These are phyloP conservation scores for Cotesia typhae DNA, from an alignment of 1,140 invertebrate species.

Conservation along the genomic window DNA sequence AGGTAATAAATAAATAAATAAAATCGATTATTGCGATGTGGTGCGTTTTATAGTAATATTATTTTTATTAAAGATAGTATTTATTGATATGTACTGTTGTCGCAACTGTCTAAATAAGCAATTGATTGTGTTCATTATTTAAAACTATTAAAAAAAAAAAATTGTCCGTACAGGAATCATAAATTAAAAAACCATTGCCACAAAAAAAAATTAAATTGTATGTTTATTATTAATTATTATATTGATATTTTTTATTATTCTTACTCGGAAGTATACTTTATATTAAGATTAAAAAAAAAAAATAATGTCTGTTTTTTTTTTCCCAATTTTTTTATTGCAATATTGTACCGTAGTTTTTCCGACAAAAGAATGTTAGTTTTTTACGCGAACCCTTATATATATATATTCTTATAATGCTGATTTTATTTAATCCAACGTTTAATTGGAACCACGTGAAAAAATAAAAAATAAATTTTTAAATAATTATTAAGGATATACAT, in stretches of 20 bases:
- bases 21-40: conserved; percentile 29
- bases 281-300: neutral
- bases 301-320: neutral
- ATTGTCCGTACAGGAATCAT: conserved; percentile 12
- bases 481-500: conserved; percentile 53
- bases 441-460: conserved; percentile 37
- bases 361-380: conserved; percentile 56
- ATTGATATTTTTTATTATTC: conserved; percentile 8
- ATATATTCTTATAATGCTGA: conserved; percentile 63
- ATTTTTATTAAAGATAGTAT: conserved; percentile 23
- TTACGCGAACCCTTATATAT: conserved; percentile 55
- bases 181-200: conserved; percentile 18
- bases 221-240: neutral
- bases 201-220: neutral
- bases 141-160: neutral
- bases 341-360: neutral
- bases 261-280: conserved; percentile 8
- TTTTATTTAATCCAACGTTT: neutral
- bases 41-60: conserved; percentile 31
- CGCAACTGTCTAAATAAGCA: conserved; percentile 29
- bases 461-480: conserved; percentile 34
- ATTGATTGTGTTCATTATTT: conserved; percentile 34
- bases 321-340: neutral
- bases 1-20: conserved; percentile 5
- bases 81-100: conserved; percentile 26